Percentiles rank a stretch among this genome's conserved stretches.
Evolutionary conservation across 2,113 vertebrate genomes (phyloP).

Genomic region (Phylloscopus trochiloides): DNA sequence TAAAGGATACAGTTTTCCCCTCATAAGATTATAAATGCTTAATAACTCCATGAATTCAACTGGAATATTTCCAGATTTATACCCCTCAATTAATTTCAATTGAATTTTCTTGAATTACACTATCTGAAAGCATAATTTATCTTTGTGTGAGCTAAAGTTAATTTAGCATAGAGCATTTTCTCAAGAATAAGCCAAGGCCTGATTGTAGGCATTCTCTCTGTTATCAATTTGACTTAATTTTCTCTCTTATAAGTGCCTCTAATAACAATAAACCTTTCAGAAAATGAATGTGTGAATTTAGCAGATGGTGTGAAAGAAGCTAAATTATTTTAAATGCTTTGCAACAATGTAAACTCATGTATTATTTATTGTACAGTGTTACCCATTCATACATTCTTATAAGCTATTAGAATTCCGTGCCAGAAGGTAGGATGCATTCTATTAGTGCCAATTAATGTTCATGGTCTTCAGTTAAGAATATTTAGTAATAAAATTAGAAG

Average conservation of each 20-base stretch:
- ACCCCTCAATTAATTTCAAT: conserved; percentile 47
- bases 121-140: conserved; percentile 32
- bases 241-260: background rate
- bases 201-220: conserved; percentile 16
- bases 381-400: background rate
- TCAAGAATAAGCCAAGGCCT: background rate
- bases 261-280: conserved; percentile 35
- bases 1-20: conserved; percentile 2
- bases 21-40: conserved; percentile 31
- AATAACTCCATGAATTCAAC: conserved; percentile 22
- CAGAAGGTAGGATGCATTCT: conserved; percentile 1
- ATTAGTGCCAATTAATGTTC: background rate
- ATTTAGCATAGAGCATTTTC: conserved; percentile 41
- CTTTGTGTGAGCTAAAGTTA: background rate
- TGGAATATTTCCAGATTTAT: conserved; percentile 51
- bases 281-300: conserved; percentile 26
- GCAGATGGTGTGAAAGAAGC: conserved; percentile 14
- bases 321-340: background rate
- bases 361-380: conserved; percentile 28
- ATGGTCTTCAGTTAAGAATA: background rate
- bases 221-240: conserved; percentile 46
- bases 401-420: background rate
- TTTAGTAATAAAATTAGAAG: background rate
- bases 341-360: conserved; percentile 26
- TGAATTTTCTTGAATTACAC: conserved; percentile 44